Conservation (phyloP, 2,113 vertebrate species). For the Cyprinodon tularosa region DNA sequence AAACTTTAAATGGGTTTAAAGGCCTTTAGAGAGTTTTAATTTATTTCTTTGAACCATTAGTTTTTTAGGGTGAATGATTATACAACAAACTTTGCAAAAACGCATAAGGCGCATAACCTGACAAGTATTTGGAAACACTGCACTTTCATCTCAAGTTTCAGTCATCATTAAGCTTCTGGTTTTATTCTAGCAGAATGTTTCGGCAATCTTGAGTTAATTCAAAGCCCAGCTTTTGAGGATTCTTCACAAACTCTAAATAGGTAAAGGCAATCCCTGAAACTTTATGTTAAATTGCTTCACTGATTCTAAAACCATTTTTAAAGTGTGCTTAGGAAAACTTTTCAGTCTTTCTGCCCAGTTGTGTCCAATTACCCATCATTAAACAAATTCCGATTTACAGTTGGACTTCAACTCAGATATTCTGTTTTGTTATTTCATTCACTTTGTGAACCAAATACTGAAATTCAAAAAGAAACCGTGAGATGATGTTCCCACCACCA, state of each 20-base stretch:
- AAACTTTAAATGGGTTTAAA: no score
- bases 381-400: no score
- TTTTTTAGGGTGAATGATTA: not conserved
- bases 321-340: no score
- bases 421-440: no score
- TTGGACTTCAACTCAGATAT: no score
- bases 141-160: not conserved
- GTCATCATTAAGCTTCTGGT: not conserved
- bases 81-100: not conserved
- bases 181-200: not conserved
- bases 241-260: not conserved
- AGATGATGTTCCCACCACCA: no score
- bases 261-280: not conserved
- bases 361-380: no score
- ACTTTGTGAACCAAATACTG: no score
- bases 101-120: not conserved
- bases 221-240: not conserved
- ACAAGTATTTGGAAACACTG: not conserved
- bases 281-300: no score
- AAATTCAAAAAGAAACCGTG: no score
- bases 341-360: no score
- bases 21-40: not conserved
- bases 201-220: not conserved
- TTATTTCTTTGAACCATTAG: not conserved
- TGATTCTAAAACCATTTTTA: no score